Base-by-base conservation (phyloP, 1,140 invertebrate genomes). In the Trichomalopsis sarcophagae region DNA sequence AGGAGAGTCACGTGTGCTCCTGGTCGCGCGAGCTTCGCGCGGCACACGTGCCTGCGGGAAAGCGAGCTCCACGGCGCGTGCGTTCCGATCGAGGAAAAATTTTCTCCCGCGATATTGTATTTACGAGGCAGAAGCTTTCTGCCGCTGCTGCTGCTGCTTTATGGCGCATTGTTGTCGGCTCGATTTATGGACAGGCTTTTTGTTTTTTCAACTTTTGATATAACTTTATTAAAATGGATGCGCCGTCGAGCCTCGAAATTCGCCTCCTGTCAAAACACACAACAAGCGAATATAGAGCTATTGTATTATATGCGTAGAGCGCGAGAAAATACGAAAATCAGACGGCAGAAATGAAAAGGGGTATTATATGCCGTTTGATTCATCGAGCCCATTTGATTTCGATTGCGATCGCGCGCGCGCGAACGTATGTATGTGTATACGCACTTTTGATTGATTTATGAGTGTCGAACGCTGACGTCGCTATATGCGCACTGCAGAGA, bases 371-470 rank as follows among this genome's bases (percentile, higher is more conserved):
- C 47, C 2, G 27, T 7, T 10, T 44, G 71, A 82, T 75, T 82
- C 71, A 76, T 82, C 47, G 30, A 10, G 17, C 50, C 44, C 23
- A 84, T 83, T 87, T 81, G 89, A 91, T 91, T 91, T 90, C 89
- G 91, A 91, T 91, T 91, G 90, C 91, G 90, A 92, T 92, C 89
- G 86, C 88, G 89, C 80, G 88, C 27, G 27, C 27, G 27, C 27
- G n/a, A n/a, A 33, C 33, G 33, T 36, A 36, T 36, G 5, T 27
- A 36, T 47, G 10, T n/a, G 7, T 17, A 6, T n/a, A 62, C 80
- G 88, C 84, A 84, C 21, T 36, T 87, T 83, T 88, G 89, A 91
- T 91, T 92, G 91, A 92, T 92, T 92, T 91, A 92, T 91, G 90
- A 88, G 89, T 89, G 86, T 87, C 80, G 36, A 36, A 74, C 84